These are phyloP conservation scores for Phrynocephalus versicolor DNA, from an alignment of 2,113 vertebrate genomes.

Conservation along the genomic window DNA sequence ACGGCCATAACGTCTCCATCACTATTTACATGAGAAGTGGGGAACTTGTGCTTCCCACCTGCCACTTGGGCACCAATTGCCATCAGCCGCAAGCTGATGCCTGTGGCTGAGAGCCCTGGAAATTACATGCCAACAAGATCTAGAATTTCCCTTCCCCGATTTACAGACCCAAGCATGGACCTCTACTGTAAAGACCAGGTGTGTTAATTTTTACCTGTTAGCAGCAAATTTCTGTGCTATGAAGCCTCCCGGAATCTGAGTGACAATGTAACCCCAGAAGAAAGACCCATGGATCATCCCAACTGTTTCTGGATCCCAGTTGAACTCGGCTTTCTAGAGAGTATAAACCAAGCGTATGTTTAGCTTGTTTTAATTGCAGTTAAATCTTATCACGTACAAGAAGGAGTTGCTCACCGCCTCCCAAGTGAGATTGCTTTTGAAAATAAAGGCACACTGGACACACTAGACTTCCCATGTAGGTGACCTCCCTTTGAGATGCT, in stretches of 20 bases:
- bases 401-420: no score
- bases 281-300: slow-evolving; percentile 94
- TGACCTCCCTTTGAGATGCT: no score
- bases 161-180: background rate
- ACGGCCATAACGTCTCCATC: no score
- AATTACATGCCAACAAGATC: no score
- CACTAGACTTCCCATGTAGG: no score
- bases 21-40: background rate
- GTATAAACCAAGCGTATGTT: background rate
- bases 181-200: background rate
- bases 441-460: background rate
- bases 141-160: background rate
- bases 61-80: no score
- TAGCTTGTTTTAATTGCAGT: background rate
- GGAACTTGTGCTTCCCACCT: background rate
- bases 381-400: background rate
- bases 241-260: slow-evolving; percentile 92
- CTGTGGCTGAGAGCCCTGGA: no score
- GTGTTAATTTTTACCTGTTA: slow-evolving; percentile 80
- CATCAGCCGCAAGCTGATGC: no score
- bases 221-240: slow-evolving; percentile 93
- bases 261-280: slow-evolving; percentile 96
- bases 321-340: slow-evolving; percentile 86
- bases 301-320: slow-evolving; percentile 91
- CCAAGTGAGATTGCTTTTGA: background rate